Percentiles rank a stretch among this genome's conserved stretches.
Conservation (phyloP, 2,888 invertebrate species). For the Torymus aiolomorphi region DNA sequence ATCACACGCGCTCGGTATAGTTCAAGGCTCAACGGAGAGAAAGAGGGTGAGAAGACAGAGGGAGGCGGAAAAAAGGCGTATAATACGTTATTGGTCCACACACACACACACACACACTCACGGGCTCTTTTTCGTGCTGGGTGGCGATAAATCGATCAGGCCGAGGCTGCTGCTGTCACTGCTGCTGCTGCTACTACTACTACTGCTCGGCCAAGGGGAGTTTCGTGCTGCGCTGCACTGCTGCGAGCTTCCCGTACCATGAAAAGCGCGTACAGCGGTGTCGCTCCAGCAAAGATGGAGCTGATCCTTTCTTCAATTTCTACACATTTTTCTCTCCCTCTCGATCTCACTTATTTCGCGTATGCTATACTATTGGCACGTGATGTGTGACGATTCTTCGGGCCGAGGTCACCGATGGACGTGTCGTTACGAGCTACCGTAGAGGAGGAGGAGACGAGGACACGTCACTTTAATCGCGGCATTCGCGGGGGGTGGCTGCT, state of each 20-base stretch:
- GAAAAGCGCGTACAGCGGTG: conserved; percentile 52
- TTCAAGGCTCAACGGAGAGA: background rate
- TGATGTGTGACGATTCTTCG: background rate
- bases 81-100: too few species aligned
- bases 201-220: background rate
- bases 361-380: too few species aligned
- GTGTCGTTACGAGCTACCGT: background rate
- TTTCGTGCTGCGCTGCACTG: conserved; percentile 61
- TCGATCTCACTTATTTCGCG: background rate
- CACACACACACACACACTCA: conserved; percentile 32
- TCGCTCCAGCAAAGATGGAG: background rate
- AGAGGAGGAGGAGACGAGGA: conserved; percentile 33
- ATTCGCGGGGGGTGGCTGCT: conserved; percentile 47
- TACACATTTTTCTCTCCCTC: background rate
- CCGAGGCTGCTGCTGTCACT: background rate
- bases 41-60: background rate
- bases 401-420: conserved; percentile 1
- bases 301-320: conserved; percentile 7
- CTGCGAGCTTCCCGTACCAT: conserved; percentile 60
- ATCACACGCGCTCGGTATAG: background rate
- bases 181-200: too few species aligned
- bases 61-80: background rate
- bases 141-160: conserved; percentile 32
- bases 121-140: conserved; percentile 4
- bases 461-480: conserved; percentile 47